Conservation (phyloP, 2,888 invertebrate species). For the Lobophora halterata region DNA sequence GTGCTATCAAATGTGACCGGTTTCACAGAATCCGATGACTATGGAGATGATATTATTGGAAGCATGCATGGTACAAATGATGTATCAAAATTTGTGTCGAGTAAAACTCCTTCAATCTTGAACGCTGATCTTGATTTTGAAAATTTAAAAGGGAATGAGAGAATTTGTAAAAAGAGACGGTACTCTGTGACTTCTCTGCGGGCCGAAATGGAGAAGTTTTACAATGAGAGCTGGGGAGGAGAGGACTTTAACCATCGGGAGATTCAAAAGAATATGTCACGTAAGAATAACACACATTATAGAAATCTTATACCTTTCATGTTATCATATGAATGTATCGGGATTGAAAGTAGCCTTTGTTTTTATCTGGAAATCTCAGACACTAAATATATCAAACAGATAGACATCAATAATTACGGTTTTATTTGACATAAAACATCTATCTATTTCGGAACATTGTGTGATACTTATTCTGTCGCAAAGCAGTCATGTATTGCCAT, state of each 20-base stretch:
- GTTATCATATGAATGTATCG: too few relatives aligned
- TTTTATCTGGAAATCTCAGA: too few relatives aligned
- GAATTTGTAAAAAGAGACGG: constrained; percentile 50
- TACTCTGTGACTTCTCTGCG: constrained; percentile 66
- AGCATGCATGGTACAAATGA: constrained; percentile 32
- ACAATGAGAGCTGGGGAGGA: constrained; percentile 84
- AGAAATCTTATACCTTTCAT: too few relatives aligned
- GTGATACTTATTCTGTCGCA: too few relatives aligned
- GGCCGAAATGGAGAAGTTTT: constrained; percentile 82
- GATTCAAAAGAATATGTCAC: constrained; percentile 83
- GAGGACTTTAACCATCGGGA: constrained; percentile 81
- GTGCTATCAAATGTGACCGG: constrained; percentile 70
- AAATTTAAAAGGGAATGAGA: constrained; percentile 65
- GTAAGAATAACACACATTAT: too few relatives aligned
- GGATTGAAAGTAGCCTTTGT: too few relatives aligned
- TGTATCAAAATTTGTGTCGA: constrained; percentile 58
- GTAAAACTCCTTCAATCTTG: constrained; percentile 68
- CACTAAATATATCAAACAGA: too few relatives aligned
- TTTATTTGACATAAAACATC: too few relatives aligned
- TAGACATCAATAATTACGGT: too few relatives aligned
- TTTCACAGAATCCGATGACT: constrained; percentile 48
- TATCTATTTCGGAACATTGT: too few relatives aligned
- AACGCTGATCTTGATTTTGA: constrained; percentile 71
- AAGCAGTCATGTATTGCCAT: too few relatives aligned
- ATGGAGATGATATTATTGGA: constrained; percentile 35